phyloP scores from a whole-genome alignment of 2,797 vertebrate genomes.

The Sebastes oblongus region DNA sequence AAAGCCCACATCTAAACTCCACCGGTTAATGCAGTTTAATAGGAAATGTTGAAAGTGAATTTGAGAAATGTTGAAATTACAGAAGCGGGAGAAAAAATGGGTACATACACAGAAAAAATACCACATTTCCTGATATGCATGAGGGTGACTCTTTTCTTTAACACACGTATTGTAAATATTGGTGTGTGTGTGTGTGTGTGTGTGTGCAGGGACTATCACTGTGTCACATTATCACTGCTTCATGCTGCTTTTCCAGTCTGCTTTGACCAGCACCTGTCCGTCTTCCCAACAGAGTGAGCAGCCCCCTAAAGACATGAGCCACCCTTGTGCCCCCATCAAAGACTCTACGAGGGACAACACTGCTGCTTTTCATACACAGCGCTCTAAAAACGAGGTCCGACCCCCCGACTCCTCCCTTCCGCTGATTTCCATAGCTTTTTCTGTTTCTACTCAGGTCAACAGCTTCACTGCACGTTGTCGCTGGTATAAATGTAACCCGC shows the following conservation, averaged over 20 bases:
- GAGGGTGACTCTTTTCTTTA: constrained; percentile 8
- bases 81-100: not conserved
- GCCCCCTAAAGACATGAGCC: constrained; percentile 87
- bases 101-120: not conserved
- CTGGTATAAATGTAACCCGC: constrained; percentile 69
- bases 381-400: constrained; percentile 88
- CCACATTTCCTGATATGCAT: not conserved
- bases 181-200: constrained; percentile 20
- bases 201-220: constrained; percentile 39
- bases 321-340: constrained; percentile 86
- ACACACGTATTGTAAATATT: not conserved
- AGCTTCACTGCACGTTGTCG: constrained; percentile 68
- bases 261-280: constrained; percentile 72
- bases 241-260: constrained; percentile 64
- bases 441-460: constrained; percentile 50
- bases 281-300: constrained; percentile 86
- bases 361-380: constrained; percentile 86
- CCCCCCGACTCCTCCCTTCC: constrained; percentile 42
- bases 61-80: not conserved
- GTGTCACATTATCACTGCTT: constrained; percentile 64
- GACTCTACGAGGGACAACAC: constrained; percentile 86
- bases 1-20: not conserved
- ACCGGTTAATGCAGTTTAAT: not conserved
- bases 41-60: not conserved
- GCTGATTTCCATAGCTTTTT: constrained; percentile 55